These are phyloP conservation scores for Vanessa atalanta DNA, from an alignment of 1,140 invertebrate species.

Conservation along the genomic window DNA sequence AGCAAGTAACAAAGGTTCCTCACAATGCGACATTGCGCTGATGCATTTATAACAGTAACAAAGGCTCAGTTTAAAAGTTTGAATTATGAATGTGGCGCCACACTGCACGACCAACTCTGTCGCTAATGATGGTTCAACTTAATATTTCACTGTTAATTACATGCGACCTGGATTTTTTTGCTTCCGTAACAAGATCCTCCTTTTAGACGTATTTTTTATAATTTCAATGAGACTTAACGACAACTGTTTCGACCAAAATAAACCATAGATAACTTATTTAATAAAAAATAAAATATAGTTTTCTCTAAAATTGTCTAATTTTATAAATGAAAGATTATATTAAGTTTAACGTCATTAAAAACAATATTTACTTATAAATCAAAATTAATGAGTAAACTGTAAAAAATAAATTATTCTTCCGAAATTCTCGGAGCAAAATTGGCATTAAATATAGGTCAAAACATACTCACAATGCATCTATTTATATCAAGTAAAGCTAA, in stretches of 20 bases:
- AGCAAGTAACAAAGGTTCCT: slow-evolving; percentile 30
- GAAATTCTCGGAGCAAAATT: slow-evolving; percentile 43
- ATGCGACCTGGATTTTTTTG: slow-evolving; percentile 25
- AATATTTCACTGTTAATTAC: slow-evolving; percentile 28
- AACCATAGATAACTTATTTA: background rate
- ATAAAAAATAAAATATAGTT: too few relatives aligned
- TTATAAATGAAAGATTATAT: background rate
- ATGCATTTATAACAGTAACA: slow-evolving; percentile 18
- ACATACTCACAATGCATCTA: slow-evolving; percentile 68
- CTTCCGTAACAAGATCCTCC: slow-evolving; percentile 16
- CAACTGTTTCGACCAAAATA: background rate
- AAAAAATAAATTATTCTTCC: slow-evolving; percentile 41
- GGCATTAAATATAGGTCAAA: slow-evolving; percentile 66
- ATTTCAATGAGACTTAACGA: background rate
- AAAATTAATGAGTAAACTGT: slow-evolving; percentile 21
- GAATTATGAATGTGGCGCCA: slow-evolving; percentile 23
- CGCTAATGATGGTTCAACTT: slow-evolving; percentile 20
- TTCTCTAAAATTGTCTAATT: too few relatives aligned
- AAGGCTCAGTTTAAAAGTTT: slow-evolving; percentile 22
- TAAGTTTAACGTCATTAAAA: background rate
- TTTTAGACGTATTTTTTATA: slow-evolving; percentile 10
- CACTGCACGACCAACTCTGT: slow-evolving; percentile 2
- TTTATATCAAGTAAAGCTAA: slow-evolving; percentile 72
- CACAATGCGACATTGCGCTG: slow-evolving; percentile 20
- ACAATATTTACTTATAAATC: background rate